phyloP scores from a whole-genome alignment of 2,888 invertebrate species.

The Lissonota sp. region DNA sequence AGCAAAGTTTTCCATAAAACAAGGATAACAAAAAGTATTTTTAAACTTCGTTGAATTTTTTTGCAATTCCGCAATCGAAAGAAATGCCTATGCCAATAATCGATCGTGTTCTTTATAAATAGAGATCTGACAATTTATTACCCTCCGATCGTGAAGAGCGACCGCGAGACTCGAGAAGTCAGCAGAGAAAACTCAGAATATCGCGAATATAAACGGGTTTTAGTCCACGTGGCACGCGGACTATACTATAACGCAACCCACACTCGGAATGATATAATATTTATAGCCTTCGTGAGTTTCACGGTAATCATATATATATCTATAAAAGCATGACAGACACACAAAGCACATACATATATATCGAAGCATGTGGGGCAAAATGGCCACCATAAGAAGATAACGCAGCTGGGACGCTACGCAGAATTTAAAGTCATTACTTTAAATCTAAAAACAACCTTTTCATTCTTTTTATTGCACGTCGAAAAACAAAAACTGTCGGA shows the following conservation, averaged over 20 bases:
- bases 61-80: background rate
- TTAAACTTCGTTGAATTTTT: background rate
- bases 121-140: slow-evolving; percentile 13
- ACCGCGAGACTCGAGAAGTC: background rate
- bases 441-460: too few relatives aligned
- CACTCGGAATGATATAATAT: slow-evolving; percentile 65
- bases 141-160: background rate
- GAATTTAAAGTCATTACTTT: too few relatives aligned
- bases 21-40: too few relatives aligned
- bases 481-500: too few relatives aligned
- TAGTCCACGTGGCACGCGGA: slow-evolving; percentile 55
- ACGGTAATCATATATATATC: slow-evolving; percentile 18
- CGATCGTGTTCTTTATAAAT: background rate
- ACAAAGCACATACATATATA: slow-evolving; percentile 1
- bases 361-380: background rate
- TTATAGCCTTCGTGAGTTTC: slow-evolving; percentile 57
- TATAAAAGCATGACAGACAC: background rate
- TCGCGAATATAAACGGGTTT: slow-evolving; percentile 47
- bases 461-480: too few relatives aligned
- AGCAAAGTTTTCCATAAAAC: too few relatives aligned
- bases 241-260: slow-evolving; percentile 27
- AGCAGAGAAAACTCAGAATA: slow-evolving; percentile 14
- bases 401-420: too few relatives aligned
- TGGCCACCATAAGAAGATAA: too few relatives aligned
- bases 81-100: background rate